Evolutionary conservation across 1,140 invertebrate genomes (phyloP).

Genomic region (Epicauta chinensis): DNA sequence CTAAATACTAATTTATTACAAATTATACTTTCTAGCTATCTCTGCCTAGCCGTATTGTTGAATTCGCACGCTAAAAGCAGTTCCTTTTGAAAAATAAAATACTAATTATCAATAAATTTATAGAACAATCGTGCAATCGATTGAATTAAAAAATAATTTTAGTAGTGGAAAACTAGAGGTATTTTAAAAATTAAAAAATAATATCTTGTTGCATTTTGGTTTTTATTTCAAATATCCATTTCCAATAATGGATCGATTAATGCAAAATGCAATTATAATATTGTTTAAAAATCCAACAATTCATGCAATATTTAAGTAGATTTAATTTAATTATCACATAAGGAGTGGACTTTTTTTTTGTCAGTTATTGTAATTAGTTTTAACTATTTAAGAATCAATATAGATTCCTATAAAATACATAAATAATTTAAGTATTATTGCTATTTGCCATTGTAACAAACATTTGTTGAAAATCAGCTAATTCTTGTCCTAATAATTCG

Average conservation of each 20-base stretch:
- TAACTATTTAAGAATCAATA: neutral
- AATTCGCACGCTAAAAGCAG: too few species aligned
- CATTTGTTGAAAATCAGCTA: slow-evolving; percentile 43
- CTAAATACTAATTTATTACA: slow-evolving; percentile 6
- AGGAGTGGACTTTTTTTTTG: slow-evolving; percentile 23
- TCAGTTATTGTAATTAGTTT: neutral
- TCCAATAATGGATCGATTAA: too few species aligned
- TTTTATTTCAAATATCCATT: too few species aligned
- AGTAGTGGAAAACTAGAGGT: too few species aligned
- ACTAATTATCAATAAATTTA: too few species aligned
- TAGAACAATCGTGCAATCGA: too few species aligned
- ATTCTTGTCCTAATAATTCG: slow-evolving; percentile 40
- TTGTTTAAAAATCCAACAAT: slow-evolving; percentile 10
- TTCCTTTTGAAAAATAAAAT: too few species aligned
- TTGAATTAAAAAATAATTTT: too few species aligned
- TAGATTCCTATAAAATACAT: neutral
- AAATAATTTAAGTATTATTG: slow-evolving; percentile 40
- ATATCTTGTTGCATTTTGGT: too few species aligned
- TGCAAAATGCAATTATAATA: slow-evolving; percentile 5
- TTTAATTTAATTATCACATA: slow-evolving; percentile 27
- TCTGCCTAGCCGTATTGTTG: too few species aligned
- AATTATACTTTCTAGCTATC: neutral
- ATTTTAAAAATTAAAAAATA: too few species aligned
- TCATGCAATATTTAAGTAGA: slow-evolving; percentile 16
- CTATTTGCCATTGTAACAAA: slow-evolving; percentile 42